These are phyloP conservation scores for Reticulitermes speratus DNA, from an alignment of 1,140 invertebrate genomes.

Conservation along the genomic window DNA sequence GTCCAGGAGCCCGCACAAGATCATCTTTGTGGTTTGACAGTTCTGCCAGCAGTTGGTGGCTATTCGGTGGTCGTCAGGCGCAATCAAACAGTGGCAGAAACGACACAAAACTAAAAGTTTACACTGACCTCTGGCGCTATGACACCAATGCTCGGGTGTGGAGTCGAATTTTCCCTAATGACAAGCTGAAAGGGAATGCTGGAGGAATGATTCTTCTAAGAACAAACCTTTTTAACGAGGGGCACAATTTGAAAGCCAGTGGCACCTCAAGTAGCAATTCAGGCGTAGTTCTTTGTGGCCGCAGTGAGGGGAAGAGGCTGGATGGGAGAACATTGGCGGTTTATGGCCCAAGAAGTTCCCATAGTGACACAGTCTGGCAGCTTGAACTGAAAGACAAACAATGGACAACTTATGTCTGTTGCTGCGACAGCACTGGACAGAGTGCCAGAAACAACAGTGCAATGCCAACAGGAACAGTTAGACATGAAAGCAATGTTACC, in stretches of 20 bases:
- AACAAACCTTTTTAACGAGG: slow-evolving; percentile 11
- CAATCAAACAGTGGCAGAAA: not conserved
- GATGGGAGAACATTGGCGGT: slow-evolving; percentile 2
- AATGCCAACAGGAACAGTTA: not conserved
- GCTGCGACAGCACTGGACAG: slow-evolving; percentile 9
- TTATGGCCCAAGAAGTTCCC: slow-evolving; percentile 9
- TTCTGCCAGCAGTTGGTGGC: slow-evolving; percentile 23
- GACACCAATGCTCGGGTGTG: not conserved
- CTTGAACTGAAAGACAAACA: slow-evolving; percentile 21
- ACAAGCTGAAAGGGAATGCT: not conserved
- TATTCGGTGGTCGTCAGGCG: slow-evolving; percentile 25
- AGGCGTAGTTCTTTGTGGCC: slow-evolving; percentile 3
- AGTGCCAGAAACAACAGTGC: not conserved
- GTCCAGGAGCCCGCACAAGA: not conserved
- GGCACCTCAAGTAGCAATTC: not conserved
- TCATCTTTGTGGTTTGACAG: slow-evolving; percentile 8
- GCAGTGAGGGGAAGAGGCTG: not conserved
- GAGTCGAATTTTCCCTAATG: slow-evolving; percentile 12
- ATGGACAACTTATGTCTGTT: slow-evolving; percentile 30
- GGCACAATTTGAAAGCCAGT: not conserved
- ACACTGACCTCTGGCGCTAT: slow-evolving; percentile 28
- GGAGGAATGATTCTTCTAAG: slow-evolving; percentile 2
- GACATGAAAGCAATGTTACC: not conserved
- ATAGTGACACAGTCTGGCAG: slow-evolving; percentile 26
- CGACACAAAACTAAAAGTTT: not conserved